Base-by-base conservation (phyloP, 2,113 vertebrate species). In the Antigone vipio region DNA sequence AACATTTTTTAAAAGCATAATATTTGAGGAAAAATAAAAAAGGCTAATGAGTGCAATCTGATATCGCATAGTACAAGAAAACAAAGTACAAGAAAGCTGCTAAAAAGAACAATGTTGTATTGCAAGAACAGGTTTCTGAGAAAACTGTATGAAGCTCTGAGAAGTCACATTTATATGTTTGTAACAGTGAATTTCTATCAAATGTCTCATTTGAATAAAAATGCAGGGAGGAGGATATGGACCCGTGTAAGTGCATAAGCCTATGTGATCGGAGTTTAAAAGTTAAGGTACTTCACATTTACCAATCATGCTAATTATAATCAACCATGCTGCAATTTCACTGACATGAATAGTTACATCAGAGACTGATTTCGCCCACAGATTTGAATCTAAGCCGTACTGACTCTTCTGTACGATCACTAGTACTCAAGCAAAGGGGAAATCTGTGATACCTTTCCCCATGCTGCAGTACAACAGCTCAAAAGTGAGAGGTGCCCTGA, bases 171-270 rank as follows among this genome's bases (percentile, higher is more conserved):
- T 24, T 38, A 67, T 9, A 12, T 35, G 24, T 77, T 93, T 59
- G 14, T 52, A 92, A 86, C 8, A 59, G 8, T 47, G 40, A 72
- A 72, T 92, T 94, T 92, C 76, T 56, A 92, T 45, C 21, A 95
- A 90, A 85, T 18, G 29, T 76, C 49, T 88, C 49, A 90, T 89
- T 80, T 91, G 68, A 93, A 95, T 89, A 67, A 92, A 95, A 93
- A 84, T 34, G 13, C 47, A 56, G 47, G 20, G 27, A 32, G 21
- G 50, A 75, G 59, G 30, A 49, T 42, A 74, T 1, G 69, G 77
- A 38, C 55, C 56, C 40, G 44, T 59, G 27, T 52, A 84, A 94
- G n/a, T 44, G 44, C 45, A 67, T 11, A 19, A 74, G 64, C n/a
- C 49, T 58, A 12, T 52, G 52, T 59, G 49, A 84, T 45, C 5